Evolutionary conservation across 1,140 invertebrate species (phyloP), one percentile per base, ranked within the genome.

Genomic region (Conus betulinus): DNA sequence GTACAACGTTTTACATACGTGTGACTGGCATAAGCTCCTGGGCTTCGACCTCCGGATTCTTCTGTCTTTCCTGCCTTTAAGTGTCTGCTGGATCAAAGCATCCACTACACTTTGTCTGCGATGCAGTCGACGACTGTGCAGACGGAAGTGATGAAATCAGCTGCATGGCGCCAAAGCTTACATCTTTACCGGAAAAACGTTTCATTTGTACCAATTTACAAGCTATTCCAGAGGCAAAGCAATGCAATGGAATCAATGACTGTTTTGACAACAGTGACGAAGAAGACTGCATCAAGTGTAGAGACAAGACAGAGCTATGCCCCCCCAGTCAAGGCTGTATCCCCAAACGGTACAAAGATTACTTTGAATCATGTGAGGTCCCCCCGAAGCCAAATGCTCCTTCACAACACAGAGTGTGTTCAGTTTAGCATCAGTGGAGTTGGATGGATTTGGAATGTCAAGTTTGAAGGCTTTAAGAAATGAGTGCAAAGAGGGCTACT

Each of bases 251-350:
- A 0, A 27, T 67, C 53, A 82, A 84, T 52, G 89, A 89, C 25
- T 89, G 89, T n/a, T 82, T 87, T 5, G 89, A 89, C 51, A 79
- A 63, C 11, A 84, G 79, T 23, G 89, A 89, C 71, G 89, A 89
- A 39, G 82, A 87, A 55, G 86, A 87, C 67, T 89, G 89, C 71
- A 39, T 74, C n/a, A 78, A 27, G 7, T 89, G 89, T 52, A 71
- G n/a, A 5, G 85, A 23, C 6, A 84, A 74, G 0, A 89, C 52
- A 15, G 27, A 5, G 3, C 60, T 74, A 23, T 89, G 89, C 27
- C 39, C 84, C 79, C 11, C 84, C 39, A 79, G 55, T 88, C n/a
- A 57, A 52, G 87, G 60, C n/a, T 88, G 89, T 51, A 39, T 90
- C 13, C 84, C 84, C 5, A 57, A 88, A 39, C 27, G 53, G 11